These are phyloP conservation scores for Nephrotoma guestfalica DNA, from an alignment of 2,888 invertebrate genomes.

Conservation along the genomic window DNA sequence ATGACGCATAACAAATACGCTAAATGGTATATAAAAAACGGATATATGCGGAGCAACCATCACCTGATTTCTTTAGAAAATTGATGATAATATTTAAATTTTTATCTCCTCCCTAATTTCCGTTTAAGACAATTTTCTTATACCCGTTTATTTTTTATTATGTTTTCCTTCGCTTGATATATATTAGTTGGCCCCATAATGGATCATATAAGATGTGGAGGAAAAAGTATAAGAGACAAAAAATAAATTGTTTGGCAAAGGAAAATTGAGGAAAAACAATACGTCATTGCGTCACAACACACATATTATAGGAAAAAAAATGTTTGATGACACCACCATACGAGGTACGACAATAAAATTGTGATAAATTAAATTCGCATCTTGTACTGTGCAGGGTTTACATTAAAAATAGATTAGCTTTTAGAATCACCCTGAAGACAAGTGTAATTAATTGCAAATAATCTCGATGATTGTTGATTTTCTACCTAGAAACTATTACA, in stretches of 20 bases:
- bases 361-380: neutral
- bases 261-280: neutral
- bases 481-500: neutral
- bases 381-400: neutral
- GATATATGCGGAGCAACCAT: neutral
- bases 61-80: neutral
- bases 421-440: neutral
- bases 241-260: neutral
- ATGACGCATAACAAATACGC: neutral
- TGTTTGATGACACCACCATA: neutral
- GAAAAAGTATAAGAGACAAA: neutral
- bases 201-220: neutral
- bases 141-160: neutral
- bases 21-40: neutral
- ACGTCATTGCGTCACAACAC: neutral
- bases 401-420: neutral
- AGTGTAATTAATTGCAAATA: neutral
- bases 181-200: neutral
- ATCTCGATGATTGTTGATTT: neutral
- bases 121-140: neutral
- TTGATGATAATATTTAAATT: neutral
- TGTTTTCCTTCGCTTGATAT: neutral
- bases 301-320: neutral
- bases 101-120: neutral
- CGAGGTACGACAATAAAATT: neutral